phyloP scores from a whole-genome alignment of 2,113 vertebrate species.

The Zosterops hypoxanthus region DNA sequence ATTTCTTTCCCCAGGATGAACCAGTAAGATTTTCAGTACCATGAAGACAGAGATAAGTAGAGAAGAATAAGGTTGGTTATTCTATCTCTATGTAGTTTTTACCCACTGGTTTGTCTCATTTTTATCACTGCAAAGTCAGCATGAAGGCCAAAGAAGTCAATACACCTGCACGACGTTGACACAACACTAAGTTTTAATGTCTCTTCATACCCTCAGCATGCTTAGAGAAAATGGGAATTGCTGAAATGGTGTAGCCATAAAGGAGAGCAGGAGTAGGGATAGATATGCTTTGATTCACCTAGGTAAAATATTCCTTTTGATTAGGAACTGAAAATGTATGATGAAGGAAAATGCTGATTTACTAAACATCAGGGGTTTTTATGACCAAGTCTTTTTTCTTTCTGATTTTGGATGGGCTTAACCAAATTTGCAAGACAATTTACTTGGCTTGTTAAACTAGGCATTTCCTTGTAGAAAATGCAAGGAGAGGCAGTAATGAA shows the following conservation, averaged over 20 bases:
- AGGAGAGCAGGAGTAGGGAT: background rate
- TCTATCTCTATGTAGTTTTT: conserved; percentile 52
- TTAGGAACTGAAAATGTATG: background rate
- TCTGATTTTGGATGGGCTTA: background rate
- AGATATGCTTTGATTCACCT: background rate
- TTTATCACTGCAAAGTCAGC: conserved; percentile 59
- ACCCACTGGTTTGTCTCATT: conserved; percentile 58
- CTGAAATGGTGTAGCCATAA: background rate
- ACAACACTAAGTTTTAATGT: conserved; percentile 41
- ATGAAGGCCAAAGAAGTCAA: conserved; percentile 41
- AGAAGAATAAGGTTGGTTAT: conserved; percentile 55
- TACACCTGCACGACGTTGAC: background rate
- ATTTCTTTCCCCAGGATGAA: conserved; percentile 62
- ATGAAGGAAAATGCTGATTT: background rate
- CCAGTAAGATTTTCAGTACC: conserved; percentile 65
- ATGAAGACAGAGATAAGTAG: conserved; percentile 48
- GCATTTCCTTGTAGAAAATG: background rate
- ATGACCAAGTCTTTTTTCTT: background rate
- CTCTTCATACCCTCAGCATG: background rate
- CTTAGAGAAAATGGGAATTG: conserved; percentile 26
- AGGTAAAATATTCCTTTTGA: background rate
- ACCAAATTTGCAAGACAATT: background rate
- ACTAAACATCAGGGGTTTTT: background rate
- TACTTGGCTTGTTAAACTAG: background rate
- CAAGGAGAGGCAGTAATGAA: background rate